phyloP scores from a whole-genome alignment of 1,140 invertebrate genomes.

The Bombus balteatus region DNA sequence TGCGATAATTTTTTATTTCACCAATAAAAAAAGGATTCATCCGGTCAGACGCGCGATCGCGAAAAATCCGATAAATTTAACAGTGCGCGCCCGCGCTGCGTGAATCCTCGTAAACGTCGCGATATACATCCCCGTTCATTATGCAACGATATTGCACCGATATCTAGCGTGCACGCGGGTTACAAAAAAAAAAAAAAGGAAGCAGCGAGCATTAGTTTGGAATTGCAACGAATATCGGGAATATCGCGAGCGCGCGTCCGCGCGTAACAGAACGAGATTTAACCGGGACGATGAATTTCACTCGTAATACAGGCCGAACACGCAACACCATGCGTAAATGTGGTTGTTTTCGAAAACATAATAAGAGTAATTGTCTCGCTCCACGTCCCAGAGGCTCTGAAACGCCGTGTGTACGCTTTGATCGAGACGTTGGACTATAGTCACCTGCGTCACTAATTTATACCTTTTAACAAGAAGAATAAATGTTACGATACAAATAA shows the following conservation, averaged over 20 bases:
- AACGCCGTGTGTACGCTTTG: conserved; percentile 62
- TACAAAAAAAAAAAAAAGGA: neutral
- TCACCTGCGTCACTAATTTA: conserved; percentile 66
- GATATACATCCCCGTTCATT: neutral
- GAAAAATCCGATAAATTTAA: neutral
- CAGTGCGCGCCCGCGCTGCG: neutral
- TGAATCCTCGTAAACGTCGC: conserved; percentile 6
- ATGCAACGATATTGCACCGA: neutral
- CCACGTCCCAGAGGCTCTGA: conserved; percentile 68
- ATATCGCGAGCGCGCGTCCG: neutral
- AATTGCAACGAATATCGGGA: neutral
- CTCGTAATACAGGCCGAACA: conserved; percentile 65
- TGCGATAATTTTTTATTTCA: neutral
- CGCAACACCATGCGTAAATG: conserved; percentile 64
- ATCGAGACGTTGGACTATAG: conserved; percentile 63
- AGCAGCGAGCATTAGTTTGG: neutral
- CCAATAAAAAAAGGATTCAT: neutral
- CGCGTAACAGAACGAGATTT: neutral
- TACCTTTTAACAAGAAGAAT: conserved; percentile 44
- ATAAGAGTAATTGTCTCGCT: conserved; percentile 73
- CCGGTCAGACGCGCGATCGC: neutral
- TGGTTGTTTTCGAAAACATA: conserved; percentile 67
- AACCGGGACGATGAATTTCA: conserved; percentile 22
- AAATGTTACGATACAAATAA: neutral
- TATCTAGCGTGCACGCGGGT: neutral